phyloP scores from a whole-genome alignment of 92 coral and sea anemone species.

The Hydrozoanthus gracilis region DNA sequence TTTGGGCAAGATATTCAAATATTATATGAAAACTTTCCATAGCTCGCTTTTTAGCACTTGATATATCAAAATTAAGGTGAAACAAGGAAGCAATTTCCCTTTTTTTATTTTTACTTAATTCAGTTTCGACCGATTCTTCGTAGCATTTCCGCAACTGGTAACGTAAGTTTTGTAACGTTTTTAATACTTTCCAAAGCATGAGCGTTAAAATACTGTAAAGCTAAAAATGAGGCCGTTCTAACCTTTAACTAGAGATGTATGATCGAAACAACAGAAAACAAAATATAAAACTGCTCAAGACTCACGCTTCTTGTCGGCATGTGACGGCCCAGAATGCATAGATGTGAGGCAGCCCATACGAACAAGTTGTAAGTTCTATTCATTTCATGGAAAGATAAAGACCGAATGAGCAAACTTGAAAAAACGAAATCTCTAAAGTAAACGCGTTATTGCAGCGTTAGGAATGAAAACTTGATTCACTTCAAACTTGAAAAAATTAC shows the following conservation, averaged over 20 bases:
- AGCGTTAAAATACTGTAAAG: neutral
- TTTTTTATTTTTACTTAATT: no score
- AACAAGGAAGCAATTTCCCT: no score
- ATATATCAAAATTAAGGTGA: no score
- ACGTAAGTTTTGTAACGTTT: neutral
- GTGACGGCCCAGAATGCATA: slow-evolving; percentile 17
- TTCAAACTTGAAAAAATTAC: neutral
- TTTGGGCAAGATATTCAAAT: neutral
- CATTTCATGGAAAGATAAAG: slow-evolving; percentile 18
- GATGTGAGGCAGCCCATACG: neutral
- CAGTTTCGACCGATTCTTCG: no score
- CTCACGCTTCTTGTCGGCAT: slow-evolving; percentile 36
- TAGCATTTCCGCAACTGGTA: no score
- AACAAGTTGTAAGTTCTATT: slow-evolving; percentile 32
- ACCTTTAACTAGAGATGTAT: neutral
- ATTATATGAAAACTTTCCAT: neutral
- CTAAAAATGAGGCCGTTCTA: slow-evolving; percentile 17
- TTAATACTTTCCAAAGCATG: neutral
- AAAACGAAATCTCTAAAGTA: neutral
- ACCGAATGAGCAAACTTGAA: slow-evolving; percentile 31
- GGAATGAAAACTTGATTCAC: neutral
- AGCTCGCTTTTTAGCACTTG: neutral
- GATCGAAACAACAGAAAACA: slow-evolving; percentile 29
- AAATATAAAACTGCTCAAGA: slow-evolving; percentile 16
- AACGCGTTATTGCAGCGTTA: neutral